These are phyloP conservation scores for Neosilurus mollespiculum DNA, from an alignment of 2,797 vertebrate genomes.

Conservation along the genomic window DNA sequence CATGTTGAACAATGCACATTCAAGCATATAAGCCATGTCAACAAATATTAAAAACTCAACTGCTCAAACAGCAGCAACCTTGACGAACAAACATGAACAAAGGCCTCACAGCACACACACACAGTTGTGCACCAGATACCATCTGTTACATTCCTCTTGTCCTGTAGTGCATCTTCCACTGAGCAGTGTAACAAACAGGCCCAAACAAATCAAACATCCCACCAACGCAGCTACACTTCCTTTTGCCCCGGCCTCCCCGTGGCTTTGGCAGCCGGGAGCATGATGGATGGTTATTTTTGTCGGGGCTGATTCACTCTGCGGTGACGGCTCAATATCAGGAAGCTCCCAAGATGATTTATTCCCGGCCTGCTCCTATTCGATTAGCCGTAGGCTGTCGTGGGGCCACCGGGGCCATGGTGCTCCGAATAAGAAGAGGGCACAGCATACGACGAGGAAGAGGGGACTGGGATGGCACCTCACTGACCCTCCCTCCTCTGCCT, in stretches of 20 bases:
- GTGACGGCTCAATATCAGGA: slow-evolving; percentile 57
- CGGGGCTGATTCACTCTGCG: slow-evolving; percentile 59
- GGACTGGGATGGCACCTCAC: slow-evolving; percentile 45
- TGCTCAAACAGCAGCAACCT: slow-evolving; percentile 21
- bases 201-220: slow-evolving; percentile 48
- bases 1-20: slow-evolving; percentile 9
- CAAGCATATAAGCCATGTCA: slow-evolving; percentile 11
- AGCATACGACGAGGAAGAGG: slow-evolving; percentile 33
- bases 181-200: slow-evolving; percentile 27
- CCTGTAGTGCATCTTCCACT: slow-evolving; percentile 23
- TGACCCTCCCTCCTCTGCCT: slow-evolving; percentile 54
- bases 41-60: slow-evolving; percentile 11
- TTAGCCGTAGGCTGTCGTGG: slow-evolving; percentile 56
- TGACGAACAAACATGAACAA: slow-evolving; percentile 31
- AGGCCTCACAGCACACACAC: slow-evolving; percentile 22
- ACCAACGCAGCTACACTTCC: slow-evolving; percentile 44
- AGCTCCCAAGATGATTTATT: slow-evolving; percentile 63
- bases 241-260: slow-evolving; percentile 44
- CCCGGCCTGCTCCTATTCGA: slow-evolving; percentile 58
- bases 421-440: slow-evolving; percentile 48
- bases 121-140: slow-evolving; percentile 39
- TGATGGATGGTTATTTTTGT: slow-evolving; percentile 64
- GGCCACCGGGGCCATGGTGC: slow-evolving; percentile 46
- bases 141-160: slow-evolving; percentile 37
- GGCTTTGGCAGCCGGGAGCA: slow-evolving; percentile 48